A percentile compares a stretch with the other conserved stretches of the same genome.
Evolutionary conservation across 2,797 vertebrate species (phyloP).

Genomic region (Malacoctenus gilli): DNA sequence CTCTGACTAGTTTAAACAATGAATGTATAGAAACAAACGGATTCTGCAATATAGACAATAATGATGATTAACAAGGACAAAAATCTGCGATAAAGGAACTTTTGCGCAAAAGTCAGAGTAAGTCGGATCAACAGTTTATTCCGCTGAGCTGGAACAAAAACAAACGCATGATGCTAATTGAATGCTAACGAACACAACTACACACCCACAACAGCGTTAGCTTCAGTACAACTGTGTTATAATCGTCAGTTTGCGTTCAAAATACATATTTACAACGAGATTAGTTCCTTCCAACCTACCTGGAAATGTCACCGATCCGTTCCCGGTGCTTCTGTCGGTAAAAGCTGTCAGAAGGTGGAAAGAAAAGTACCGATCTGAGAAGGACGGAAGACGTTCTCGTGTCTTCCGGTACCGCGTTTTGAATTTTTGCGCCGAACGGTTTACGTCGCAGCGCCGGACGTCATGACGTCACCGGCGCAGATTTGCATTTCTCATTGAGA

Average conservation of each 20-base stretch:
- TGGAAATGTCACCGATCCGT: background rate
- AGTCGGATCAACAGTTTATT: too few species aligned
- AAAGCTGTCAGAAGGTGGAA: background rate
- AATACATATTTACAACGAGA: too few species aligned
- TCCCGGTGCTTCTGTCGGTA: background rate
- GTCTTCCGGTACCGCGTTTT: constrained; percentile 68
- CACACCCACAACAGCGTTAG: too few species aligned
- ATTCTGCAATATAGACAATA: too few species aligned
- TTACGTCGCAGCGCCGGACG: constrained; percentile 67
- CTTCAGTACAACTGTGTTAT: background rate
- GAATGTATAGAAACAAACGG: too few species aligned
- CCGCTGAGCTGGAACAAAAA: too few species aligned
- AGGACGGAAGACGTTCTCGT: background rate
- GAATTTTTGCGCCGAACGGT: constrained; percentile 85
- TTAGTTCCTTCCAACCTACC: constrained; percentile 26
- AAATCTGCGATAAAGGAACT: too few species aligned
- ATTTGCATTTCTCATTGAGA: background rate
- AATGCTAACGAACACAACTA: too few species aligned
- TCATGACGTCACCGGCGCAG: constrained; percentile 58
- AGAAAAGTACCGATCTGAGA: background rate
- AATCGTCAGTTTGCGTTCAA: background rate
- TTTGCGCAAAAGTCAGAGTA: too few species aligned
- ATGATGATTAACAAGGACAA: too few species aligned
- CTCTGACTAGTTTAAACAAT: too few species aligned
- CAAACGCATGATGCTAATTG: too few species aligned